A percentile compares a stretch with the other conserved stretches of the same genome.
Evolutionary conservation across 1,140 invertebrate genomes (phyloP).

Genomic region (Drosophila fuyamai): DNA sequence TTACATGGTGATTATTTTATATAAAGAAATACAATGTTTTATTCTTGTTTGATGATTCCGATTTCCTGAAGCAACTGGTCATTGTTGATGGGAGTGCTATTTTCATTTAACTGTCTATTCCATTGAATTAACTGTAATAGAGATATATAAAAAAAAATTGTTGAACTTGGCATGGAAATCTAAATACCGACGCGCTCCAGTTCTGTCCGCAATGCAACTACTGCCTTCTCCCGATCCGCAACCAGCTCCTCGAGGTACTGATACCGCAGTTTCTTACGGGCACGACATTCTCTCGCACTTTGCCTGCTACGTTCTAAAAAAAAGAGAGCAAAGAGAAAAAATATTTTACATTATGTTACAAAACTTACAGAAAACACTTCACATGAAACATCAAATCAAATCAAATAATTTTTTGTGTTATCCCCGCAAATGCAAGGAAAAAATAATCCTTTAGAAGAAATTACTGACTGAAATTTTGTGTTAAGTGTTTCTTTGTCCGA

Average conservation of each 20-base stretch:
- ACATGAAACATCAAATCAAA: too few species aligned
- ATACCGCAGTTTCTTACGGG: conserved; percentile 97
- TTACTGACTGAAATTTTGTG: too few species aligned
- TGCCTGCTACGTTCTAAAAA: conserved; percentile 95
- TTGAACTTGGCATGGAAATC: conserved; percentile 13
- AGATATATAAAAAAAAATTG: conserved; percentile 24
- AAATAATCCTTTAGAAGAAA: too few species aligned
- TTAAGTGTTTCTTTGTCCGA: too few species aligned
- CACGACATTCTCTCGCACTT: conserved; percentile 98
- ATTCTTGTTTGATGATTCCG: conserved; percentile 88
- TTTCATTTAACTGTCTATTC: conserved; percentile 92
- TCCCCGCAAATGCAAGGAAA: too few species aligned
- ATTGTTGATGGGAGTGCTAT: conserved; percentile 90
- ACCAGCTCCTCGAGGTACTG: conserved; percentile 99
- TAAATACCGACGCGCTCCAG: conserved; percentile 92
- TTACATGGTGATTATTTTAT: conserved; percentile 3
- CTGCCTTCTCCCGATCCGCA: conserved; percentile 96
- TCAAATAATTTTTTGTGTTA: too few species aligned
- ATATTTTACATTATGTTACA: too few species aligned
- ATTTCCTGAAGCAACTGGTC: conserved; percentile 90
- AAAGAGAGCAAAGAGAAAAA: neutral
- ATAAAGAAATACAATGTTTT: conserved; percentile 20
- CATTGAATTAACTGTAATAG: conserved; percentile 91
- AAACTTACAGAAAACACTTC: too few species aligned
- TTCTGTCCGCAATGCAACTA: conserved; percentile 94